Evolutionary conservation across 2,888 invertebrate genomes (phyloP).

Genomic region (Philonicus albiceps): DNA sequence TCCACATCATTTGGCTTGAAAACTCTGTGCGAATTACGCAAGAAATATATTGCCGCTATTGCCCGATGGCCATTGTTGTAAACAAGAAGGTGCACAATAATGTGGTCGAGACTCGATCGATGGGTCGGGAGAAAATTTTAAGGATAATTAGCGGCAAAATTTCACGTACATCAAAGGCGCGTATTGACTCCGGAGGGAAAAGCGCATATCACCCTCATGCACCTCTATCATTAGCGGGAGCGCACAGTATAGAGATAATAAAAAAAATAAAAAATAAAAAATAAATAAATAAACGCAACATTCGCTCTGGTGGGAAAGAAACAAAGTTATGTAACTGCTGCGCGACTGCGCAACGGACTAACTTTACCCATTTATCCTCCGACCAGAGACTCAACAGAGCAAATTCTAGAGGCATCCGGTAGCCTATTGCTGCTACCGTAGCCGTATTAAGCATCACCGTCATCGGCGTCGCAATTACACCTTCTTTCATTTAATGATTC

Average conservation of each 20-base stretch:
- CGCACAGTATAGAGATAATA: neutral
- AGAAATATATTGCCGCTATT: neutral
- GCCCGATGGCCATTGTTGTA: neutral
- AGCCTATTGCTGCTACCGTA: neutral
- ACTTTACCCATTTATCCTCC: neutral
- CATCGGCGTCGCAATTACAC: constrained; percentile 24
- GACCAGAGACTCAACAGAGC: neutral
- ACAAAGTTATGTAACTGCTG: neutral
- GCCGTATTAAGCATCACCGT: neutral
- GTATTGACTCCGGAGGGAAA: neutral
- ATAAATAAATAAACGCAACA: neutral
- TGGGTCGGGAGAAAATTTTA: constrained; percentile 9
- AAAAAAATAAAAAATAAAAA: no score
- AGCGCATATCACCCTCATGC: constrained; percentile 27
- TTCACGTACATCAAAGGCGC: constrained; percentile 6
- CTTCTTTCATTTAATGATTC: constrained; percentile 16
- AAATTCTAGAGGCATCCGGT: neutral
- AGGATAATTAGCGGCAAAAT: constrained; percentile 24
- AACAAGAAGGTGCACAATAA: neutral
- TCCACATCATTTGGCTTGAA: neutral
- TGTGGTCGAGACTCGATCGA: neutral
- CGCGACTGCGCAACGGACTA: neutral
- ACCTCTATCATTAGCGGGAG: constrained; percentile 14
- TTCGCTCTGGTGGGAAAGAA: neutral
- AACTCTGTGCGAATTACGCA: constrained; percentile 28